Evolutionary conservation across 2,888 invertebrate genomes (phyloP).

Genomic region (Lasioglossum pauxillum): DNA sequence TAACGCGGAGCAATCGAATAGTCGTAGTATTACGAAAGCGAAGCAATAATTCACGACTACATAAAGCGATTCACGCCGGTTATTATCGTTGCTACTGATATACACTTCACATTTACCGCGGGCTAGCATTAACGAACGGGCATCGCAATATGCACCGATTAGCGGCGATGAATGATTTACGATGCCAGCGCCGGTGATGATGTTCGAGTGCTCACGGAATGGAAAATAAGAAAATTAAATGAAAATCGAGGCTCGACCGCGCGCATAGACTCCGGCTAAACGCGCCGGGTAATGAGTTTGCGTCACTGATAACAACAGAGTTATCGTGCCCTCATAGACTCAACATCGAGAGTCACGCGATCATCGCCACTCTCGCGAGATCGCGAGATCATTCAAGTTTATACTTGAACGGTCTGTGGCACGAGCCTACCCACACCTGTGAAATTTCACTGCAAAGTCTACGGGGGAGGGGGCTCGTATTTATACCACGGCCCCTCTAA

Average conservation of each 20-base stretch:
- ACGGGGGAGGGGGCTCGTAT: not conserved
- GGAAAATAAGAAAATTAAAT: not conserved
- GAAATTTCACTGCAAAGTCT: not conserved
- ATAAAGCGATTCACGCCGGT: not conserved
- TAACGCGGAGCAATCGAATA: not conserved
- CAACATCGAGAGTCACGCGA: constrained; percentile 55
- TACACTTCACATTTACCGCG: not conserved
- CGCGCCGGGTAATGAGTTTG: not conserved
- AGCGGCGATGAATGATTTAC: constrained; percentile 30
- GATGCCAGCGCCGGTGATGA: not conserved
- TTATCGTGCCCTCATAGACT: constrained; percentile 61
- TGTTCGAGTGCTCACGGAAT: not conserved
- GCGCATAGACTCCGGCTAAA: not conserved
- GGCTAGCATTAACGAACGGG: not conserved
- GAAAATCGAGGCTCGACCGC: not conserved
- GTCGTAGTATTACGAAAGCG: not conserved
- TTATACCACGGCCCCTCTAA: not conserved
- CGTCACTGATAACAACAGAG: constrained; percentile 60
- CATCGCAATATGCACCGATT: not conserved
- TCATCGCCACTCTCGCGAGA: constrained; percentile 13
- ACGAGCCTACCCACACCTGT: not conserved
- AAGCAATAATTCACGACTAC: not conserved
- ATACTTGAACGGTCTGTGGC: not conserved
- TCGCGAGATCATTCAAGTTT: not conserved
- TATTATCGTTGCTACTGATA: not conserved